A percentile compares a stretch with the other conserved stretches of the same genome.
Evolutionary conservation across 2,888 invertebrate genomes (phyloP).

Genomic region (Polylopha cassiicola): DNA sequence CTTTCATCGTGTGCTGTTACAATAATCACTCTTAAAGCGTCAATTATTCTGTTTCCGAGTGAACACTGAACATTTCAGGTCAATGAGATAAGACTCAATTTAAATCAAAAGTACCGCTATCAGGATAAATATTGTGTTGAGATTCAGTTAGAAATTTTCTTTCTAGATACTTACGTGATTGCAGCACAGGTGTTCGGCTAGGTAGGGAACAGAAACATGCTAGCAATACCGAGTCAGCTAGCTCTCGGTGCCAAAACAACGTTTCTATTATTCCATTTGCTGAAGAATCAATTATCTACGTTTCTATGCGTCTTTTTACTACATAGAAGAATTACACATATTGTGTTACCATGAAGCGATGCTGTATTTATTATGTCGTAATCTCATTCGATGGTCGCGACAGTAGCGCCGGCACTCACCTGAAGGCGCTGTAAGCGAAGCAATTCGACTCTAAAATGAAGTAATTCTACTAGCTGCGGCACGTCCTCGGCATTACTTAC

Average conservation of each 20-base stretch:
- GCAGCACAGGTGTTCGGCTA: conserved; percentile 50
- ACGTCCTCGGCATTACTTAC: conserved; percentile 67
- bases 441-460: conserved; percentile 44
- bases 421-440: conserved; percentile 43
- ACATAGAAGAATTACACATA: no score
- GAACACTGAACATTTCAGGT: no score
- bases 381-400: conserved; percentile 16
- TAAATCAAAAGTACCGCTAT: no score
- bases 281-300: conserved; percentile 40
- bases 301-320: no score
- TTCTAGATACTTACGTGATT: conserved; percentile 32
- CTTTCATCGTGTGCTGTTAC: no score
- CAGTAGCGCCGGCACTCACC: conserved; percentile 36
- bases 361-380: no score
- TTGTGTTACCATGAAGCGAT: no score
- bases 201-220: conserved; percentile 42
- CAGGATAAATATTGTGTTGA: no score
- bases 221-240: conserved; percentile 49
- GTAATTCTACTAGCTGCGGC: conserved; percentile 61
- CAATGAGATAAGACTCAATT: no score
- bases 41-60: no score
- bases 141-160: conserved; percentile 13
- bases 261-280: conserved; percentile 10
- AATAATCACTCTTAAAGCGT: no score
- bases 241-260: conserved; percentile 40